A percentile compares a stretch with the other conserved stretches of the same genome.
These are phyloP conservation scores for Caenorhabditis zanzibari DNA, from an alignment of 2,888 invertebrate genomes.

Conservation along the genomic window DNA sequence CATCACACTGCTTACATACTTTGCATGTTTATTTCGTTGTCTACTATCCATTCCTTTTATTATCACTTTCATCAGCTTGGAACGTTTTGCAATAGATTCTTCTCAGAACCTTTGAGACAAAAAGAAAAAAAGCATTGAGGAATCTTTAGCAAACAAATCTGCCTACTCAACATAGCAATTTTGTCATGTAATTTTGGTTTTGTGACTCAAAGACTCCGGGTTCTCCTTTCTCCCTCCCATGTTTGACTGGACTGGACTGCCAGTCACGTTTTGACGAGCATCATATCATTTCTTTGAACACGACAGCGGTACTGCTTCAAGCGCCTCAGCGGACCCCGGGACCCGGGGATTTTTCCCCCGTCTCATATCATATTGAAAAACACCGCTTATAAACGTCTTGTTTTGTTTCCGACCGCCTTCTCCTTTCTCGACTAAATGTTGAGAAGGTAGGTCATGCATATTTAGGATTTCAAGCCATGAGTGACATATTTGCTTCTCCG, in stretches of 20 bases:
- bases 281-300: conserved; percentile 64
- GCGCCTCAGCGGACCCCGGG: conserved; percentile 21
- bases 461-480: conserved; percentile 57
- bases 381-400: conserved; percentile 55
- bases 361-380: conserved; percentile 52
- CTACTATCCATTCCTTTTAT: conserved; percentile 32
- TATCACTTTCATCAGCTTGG: conserved; percentile 3
- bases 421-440: conserved; percentile 31
- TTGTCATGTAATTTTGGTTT: conserved; percentile 62
- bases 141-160: conserved; percentile 50
- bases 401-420: conserved; percentile 59
- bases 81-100: conserved; percentile 7
- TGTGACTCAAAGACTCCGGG: conserved; percentile 33
- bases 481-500: conserved; percentile 59
- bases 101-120: background rate
- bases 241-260: conserved; percentile 55
- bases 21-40: conserved; percentile 48
- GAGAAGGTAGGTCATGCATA: conserved; percentile 62
- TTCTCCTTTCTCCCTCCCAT: conserved; percentile 33
- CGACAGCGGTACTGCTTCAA: conserved; percentile 44
- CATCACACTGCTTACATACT: conserved; percentile 53
- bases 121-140: background rate
- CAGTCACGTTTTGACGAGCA: conserved; percentile 61
- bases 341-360: conserved; percentile 27
- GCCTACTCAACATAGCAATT: conserved; percentile 60